Evolutionary conservation across 2,113 vertebrate species (phyloP).

Genomic region (Circaetus gallicus): DNA sequence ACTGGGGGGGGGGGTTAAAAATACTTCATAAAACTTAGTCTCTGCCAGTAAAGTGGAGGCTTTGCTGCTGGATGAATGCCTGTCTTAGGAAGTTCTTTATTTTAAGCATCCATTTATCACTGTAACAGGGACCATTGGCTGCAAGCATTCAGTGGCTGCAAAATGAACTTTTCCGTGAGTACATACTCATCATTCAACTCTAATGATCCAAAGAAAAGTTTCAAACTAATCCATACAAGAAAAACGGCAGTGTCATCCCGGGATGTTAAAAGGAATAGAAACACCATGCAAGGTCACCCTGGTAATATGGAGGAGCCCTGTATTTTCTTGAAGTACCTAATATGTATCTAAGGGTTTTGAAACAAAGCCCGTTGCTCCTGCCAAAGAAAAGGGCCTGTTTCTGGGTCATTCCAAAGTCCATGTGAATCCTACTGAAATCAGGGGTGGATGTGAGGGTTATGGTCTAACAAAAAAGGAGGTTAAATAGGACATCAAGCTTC

Average conservation of each 20-base stretch:
- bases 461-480: not conserved
- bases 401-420: not conserved
- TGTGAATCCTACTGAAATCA: not conserved
- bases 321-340: not conserved
- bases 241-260: not conserved
- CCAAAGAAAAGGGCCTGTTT: not conserved
- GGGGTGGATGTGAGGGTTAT: not conserved
- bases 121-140: not conserved
- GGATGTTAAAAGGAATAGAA: not conserved
- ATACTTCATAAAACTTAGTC: not conserved
- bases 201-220: constrained; percentile 11
- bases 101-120: constrained; percentile 8
- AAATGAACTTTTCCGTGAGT: not conserved
- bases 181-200: constrained; percentile 6
- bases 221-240: not conserved
- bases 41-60: not conserved
- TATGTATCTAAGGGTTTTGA: not conserved
- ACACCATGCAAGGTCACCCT: not conserved
- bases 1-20: not conserved
- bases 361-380: not conserved
- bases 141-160: not conserved
- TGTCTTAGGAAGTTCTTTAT: not conserved
- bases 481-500: not conserved
- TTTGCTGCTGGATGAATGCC: not conserved
- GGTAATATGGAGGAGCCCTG: not conserved